Evolutionary conservation across 2,113 vertebrate genomes (phyloP), one percentile per base, ranked within the genome.

Genomic region (Ceyx melanurus): DNA sequence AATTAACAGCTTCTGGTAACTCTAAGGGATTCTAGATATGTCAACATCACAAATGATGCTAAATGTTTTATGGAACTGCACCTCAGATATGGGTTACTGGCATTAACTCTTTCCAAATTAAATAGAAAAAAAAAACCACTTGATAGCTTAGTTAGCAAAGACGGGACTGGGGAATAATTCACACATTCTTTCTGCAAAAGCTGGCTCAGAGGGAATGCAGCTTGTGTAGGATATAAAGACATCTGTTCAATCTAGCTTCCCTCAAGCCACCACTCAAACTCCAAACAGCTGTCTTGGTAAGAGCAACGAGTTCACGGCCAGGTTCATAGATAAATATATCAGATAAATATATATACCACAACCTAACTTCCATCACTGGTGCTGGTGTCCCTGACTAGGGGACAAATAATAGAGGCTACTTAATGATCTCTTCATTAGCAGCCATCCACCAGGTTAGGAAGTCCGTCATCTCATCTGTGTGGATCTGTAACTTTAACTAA

Each of bases 1-100:
- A 94, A 95, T 80, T 96, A 84, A 82, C 43, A 84, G 54, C 37
- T 92, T 82, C 54, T 72, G 67, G 51, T 37, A 92, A 74, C 64
- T 85, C 67, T 73, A 68, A 92, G 51, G 18, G 16, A 80, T 80
- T 94, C 68, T 46, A 78, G 57, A 56, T 78, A 73, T 73, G 75
- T 77, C 64, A 78, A 2, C 64, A 40, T 83, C 37, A 89, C 33
- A 75, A 70, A 31, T 64, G 54, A 72, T 87, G 76, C 9, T 75
- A 77, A 92, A 42, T 54, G 57, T 76, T 14, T 66, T 51, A 3
- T n/a, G 81, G 83, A 77, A 76, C 29, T 78, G 10, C 14, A 17
- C 8, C 10, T 82, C 21, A 31, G 7, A 5, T 86, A 64, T 22
- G 75, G 15, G n/a, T 43, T 92, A 29, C 31, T 42, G 56, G 15